These are phyloP conservation scores for Bombycilla garrulus DNA, from an alignment of 2,113 vertebrate species.

Conservation along the genomic window DNA sequence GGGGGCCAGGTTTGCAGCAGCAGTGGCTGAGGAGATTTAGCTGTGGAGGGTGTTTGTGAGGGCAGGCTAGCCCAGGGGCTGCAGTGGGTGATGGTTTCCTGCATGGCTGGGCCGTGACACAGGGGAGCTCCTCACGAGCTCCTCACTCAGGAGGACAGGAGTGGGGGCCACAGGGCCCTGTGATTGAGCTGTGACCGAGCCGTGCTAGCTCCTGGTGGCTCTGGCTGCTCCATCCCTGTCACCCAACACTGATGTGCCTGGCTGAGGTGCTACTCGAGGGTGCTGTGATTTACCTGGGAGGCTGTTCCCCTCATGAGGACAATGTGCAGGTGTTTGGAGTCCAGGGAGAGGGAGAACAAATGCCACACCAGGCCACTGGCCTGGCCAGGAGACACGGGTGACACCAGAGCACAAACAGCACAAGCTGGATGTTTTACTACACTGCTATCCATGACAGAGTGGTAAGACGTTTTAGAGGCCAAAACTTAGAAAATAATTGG, in stretches of 20 bases:
- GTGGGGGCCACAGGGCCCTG: background rate
- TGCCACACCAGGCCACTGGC: background rate
- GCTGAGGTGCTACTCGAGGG: background rate
- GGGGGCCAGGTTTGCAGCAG: background rate
- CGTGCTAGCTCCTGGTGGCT: no score
- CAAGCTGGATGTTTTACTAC: background rate
- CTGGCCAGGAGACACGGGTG: fast-evolving
- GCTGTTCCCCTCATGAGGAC: fast-evolving
- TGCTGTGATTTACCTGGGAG: background rate
- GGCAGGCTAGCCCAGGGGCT: background rate
- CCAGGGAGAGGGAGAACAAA: fast-evolving
- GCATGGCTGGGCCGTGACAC: fast-evolving
- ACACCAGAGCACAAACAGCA: background rate
- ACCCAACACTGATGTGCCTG: background rate
- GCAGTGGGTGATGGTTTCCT: background rate
- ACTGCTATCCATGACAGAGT: background rate
- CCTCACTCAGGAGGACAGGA: fast-evolving
- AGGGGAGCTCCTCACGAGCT: background rate
- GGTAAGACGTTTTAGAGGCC: background rate
- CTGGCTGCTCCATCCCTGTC: background rate
- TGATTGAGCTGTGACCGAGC: background rate
- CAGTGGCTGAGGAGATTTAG: background rate
- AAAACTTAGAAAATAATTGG: background rate
- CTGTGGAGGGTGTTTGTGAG: background rate
- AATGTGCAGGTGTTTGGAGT: fast-evolving